Conservation (phyloP, 2,888 invertebrate species). For the Agrotis ipsilon region DNA sequence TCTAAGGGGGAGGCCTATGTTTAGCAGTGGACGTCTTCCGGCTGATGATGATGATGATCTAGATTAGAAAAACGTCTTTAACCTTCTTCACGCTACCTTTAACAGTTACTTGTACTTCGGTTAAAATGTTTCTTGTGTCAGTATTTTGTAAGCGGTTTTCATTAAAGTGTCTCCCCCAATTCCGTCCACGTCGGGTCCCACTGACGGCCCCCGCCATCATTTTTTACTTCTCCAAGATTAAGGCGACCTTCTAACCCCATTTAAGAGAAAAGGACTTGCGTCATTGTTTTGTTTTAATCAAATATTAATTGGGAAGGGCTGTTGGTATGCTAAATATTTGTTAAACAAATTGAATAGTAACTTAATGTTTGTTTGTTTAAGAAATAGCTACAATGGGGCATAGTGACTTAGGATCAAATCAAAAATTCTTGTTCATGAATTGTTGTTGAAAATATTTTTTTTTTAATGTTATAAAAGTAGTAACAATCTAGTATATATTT, state of each 20-base stretch:
- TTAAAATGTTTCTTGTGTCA: background rate
- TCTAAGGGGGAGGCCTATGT: too few species aligned
- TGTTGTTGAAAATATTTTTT: too few species aligned
- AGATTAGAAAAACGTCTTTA: too few species aligned
- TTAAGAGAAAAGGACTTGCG: constrained; percentile 17
- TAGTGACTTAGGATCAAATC: too few species aligned
- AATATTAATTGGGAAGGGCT: constrained; percentile 2
- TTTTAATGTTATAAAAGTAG: too few species aligned
- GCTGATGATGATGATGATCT: too few species aligned
- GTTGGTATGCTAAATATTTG: background rate
- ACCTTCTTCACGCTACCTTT: too few species aligned
- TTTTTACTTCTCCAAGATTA: constrained; percentile 61
- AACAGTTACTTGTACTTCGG: constrained; percentile 17
- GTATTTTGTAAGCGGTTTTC: constrained; percentile 59
- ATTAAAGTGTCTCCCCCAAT: constrained; percentile 65
- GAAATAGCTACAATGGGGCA: too few species aligned
- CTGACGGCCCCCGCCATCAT: constrained; percentile 42
- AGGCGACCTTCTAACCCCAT: constrained; percentile 38
- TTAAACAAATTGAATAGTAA: background rate
- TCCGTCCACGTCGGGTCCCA: constrained; percentile 43
- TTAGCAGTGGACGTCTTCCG: too few species aligned
- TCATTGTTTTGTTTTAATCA: constrained; percentile 44
- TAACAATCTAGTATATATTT: too few species aligned
- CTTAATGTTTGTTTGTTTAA: too few species aligned
- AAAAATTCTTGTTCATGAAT: too few species aligned